Evolutionary conservation across 2,797 vertebrate genomes (phyloP).

Genomic region (Trichosurus vulpecula): DNA sequence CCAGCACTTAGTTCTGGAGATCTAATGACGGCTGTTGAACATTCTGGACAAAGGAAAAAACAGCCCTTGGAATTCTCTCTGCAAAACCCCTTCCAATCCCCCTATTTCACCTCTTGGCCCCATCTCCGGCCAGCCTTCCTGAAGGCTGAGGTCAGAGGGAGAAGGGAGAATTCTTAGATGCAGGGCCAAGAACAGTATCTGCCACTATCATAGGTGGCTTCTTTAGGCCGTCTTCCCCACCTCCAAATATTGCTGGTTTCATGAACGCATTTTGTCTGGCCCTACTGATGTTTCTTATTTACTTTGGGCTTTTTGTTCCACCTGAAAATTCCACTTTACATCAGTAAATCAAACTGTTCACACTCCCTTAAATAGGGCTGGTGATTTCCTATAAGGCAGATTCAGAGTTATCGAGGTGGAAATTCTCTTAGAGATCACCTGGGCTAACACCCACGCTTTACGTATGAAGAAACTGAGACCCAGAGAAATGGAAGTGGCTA

Average conservation of each 20-base stretch:
- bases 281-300: not conserved
- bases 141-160: not conserved
- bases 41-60: not conserved
- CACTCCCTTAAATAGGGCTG: not conserved
- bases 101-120: not conserved
- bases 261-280: not conserved
- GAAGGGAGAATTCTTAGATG: not conserved
- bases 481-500: not conserved
- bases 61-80: not conserved
- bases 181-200: not conserved
- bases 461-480: not conserved
- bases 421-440: not conserved
- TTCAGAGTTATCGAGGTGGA: not conserved
- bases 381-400: not conserved
- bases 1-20: not conserved
- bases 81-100: not conserved
- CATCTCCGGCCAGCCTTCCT: not conserved
- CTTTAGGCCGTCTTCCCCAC: not conserved
- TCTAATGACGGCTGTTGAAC: not conserved
- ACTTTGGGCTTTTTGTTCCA: not conserved
- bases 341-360: not conserved
- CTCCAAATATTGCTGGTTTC: not conserved
- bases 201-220: not conserved
- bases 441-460: not conserved
- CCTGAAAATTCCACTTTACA: not conserved